phyloP scores from a whole-genome alignment of 2,888 invertebrate species.

The Crocallis elinguaria region DNA sequence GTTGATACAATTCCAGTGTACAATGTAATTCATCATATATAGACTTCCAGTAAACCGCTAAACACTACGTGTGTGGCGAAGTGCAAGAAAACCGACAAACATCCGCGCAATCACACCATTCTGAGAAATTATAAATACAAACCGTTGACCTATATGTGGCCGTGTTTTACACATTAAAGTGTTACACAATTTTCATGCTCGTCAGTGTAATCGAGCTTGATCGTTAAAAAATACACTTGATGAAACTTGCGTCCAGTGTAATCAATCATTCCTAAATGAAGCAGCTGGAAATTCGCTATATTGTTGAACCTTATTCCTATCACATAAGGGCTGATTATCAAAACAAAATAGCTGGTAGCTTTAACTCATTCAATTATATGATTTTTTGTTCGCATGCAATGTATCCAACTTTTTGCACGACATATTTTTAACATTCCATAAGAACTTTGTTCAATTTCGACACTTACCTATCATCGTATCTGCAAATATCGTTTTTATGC shows the following conservation, averaged over 20 bases:
- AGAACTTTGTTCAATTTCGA: slow-evolving; percentile 30
- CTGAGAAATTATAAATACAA: slow-evolving; percentile 75
- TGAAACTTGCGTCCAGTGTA: slow-evolving; percentile 46
- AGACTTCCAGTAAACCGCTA: slow-evolving; percentile 56
- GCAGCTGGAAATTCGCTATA: slow-evolving; percentile 19
- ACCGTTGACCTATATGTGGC: slow-evolving; percentile 71
- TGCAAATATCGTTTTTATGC: slow-evolving; percentile 39
- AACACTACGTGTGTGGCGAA: slow-evolving; percentile 52
- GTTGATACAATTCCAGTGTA: slow-evolving; percentile 43
- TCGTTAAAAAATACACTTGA: slow-evolving; percentile 52
- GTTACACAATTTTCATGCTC: slow-evolving; percentile 71
- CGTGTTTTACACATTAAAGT: slow-evolving; percentile 70
- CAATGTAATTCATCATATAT: slow-evolving; percentile 62
- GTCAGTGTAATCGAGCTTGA: slow-evolving; percentile 54
- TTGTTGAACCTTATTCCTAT: slow-evolving; percentile 8
- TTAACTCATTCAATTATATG: background rate
- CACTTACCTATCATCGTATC: slow-evolving; percentile 33
- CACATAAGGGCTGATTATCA: background rate
- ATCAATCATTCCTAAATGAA: slow-evolving; percentile 34
- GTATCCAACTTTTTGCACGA: background rate
- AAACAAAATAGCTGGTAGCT: background rate
- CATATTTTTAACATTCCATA: slow-evolving; percentile 5
- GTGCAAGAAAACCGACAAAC: slow-evolving; percentile 62
- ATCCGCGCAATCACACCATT: slow-evolving; percentile 73
- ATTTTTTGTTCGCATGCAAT: background rate